phyloP scores from a whole-genome alignment of 2,113 vertebrate species.

The Sturnus vulgaris region DNA sequence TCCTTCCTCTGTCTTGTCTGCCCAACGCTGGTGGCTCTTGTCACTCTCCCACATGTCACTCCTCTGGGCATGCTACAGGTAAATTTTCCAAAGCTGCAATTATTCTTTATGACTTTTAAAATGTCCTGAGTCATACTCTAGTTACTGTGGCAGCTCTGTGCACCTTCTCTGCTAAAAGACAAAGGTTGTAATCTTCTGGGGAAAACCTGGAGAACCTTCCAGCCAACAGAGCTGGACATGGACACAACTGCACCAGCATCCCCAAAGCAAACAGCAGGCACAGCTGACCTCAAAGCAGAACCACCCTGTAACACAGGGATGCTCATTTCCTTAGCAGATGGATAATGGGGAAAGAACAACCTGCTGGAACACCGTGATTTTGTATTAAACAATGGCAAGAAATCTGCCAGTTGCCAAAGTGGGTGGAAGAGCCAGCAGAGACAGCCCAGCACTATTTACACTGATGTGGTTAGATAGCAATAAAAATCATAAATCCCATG shows the following conservation, averaged over 20 bases:
- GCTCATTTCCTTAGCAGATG: neutral
- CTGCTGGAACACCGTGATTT: neutral
- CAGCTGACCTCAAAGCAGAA: neutral
- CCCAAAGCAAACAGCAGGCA: neutral
- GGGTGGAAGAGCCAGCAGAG: neutral
- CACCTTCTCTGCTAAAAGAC: neutral
- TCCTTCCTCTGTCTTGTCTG: neutral
- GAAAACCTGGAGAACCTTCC: neutral
- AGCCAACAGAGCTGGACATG: rapidly evolving
- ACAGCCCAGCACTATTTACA: neutral
- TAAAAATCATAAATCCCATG: slow-evolving; percentile 56
- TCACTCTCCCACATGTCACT: neutral
- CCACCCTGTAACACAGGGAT: too few relatives aligned
- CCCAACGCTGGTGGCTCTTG: neutral
- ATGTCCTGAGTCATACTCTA: neutral
- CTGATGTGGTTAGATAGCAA: slow-evolving; percentile 7
- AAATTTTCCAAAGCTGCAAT: neutral
- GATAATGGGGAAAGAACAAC: rapidly evolving
- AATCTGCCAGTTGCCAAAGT: neutral
- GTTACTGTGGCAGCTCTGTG: rapidly evolving
- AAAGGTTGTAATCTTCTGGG: neutral
- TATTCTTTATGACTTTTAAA: neutral
- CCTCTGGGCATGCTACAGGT: neutral
- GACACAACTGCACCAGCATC: neutral
- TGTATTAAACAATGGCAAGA: neutral